Evolutionary conservation across 2,113 vertebrate species (phyloP), one percentile per base, ranked within the genome.

Genomic region (Centropristis striata): DNA sequence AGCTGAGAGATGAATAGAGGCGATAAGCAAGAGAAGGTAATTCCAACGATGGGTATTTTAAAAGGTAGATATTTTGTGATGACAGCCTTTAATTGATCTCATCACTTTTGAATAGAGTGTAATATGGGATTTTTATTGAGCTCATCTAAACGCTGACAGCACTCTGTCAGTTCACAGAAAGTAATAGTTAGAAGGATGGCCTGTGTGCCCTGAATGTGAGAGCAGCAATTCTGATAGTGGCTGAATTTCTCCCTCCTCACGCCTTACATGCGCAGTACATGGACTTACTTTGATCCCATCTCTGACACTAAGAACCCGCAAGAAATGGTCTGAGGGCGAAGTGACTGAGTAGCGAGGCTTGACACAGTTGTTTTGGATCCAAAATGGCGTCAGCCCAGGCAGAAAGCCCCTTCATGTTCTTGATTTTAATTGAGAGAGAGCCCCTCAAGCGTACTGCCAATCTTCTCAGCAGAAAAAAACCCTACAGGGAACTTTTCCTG

Each of bases 11-110:
- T 85, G 74, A 88, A 84, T 84, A 10, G 64, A 80, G 67, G 51
- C 11, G 66, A 85, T 87, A 71, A 70, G 66, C 68, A 46, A 59
- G 54, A 51, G 37, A 55, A 53, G 74, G 63, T 55, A 23, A 84
- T 75, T 80, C 73, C 37, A 75, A 90, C 85, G 86, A 89, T 84
- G 67, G 84, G 46, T 32, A 32, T 83, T 86, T 81, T 54, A 78
- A 75, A 80, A 70, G 10, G 46, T 41, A 58, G 69, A 84, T 84
- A 75, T 88, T 73, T 77, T 76, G 44, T 65, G 65, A 81, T 82
- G 86, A 71, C 79, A 83, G 74, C 44, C 71, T 78, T 83, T 86
- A 79, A 90, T 86, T 88, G 75, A 85, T 80, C 57, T 73, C 71
- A 73, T 90, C 71, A 51, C 55, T 86, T 88, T 73, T 75, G 32